Percentiles rank a stretch among this genome's conserved stretches.
Conservation (phyloP, 2,888 invertebrate genomes). For the Exephanes ischioxanthus region DNA sequence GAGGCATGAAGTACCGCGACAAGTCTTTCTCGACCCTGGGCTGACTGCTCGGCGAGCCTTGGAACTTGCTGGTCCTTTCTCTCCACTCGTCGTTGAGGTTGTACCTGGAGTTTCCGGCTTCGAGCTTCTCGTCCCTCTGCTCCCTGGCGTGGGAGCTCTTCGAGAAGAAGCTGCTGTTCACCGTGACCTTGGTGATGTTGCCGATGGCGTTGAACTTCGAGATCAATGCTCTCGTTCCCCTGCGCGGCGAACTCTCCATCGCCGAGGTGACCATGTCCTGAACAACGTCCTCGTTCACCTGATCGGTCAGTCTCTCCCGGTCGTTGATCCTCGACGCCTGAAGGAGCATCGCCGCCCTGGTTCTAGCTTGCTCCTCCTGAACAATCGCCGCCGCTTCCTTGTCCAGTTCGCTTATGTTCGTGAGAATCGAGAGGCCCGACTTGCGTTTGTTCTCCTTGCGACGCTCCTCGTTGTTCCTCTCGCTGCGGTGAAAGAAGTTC, state of each 20-base stretch:
- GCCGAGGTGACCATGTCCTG: constrained; percentile 79
- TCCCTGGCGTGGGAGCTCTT: constrained; percentile 80
- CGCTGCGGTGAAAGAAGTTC: constrained; percentile 82
- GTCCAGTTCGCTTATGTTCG: constrained; percentile 92
- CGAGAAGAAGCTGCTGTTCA: constrained; percentile 85
- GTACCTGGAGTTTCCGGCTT: constrained; percentile 62
- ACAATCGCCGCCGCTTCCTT: constrained; percentile 92
- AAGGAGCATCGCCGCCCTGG: constrained; percentile 78
- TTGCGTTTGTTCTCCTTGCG: constrained; percentile 86
- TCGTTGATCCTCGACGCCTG: constrained; percentile 67
- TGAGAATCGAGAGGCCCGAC: constrained; percentile 88
- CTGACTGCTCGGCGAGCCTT: constrained; percentile 54
- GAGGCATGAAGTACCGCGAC: constrained; percentile 78
- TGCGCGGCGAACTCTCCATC: constrained; percentile 79
- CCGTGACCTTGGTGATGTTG: constrained; percentile 87
- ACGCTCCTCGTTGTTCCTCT: constrained; percentile 75
- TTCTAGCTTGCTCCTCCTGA: constrained; percentile 86
- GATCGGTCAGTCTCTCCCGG: constrained; percentile 70
- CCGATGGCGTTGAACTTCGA: constrained; percentile 88
- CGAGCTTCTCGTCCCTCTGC: constrained; percentile 15
- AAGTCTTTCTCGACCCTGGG: constrained; percentile 75
- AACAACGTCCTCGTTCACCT: constrained; percentile 76
- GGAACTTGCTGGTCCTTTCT: constrained; percentile 43
- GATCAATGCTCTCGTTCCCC: constrained; percentile 86
- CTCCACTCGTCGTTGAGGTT: constrained; percentile 65